A percentile compares a stretch with the other conserved stretches of the same genome.
These are phyloP conservation scores for Myzus persicae DNA, from an alignment of 1,140 invertebrate genomes.

Conservation along the genomic window DNA sequence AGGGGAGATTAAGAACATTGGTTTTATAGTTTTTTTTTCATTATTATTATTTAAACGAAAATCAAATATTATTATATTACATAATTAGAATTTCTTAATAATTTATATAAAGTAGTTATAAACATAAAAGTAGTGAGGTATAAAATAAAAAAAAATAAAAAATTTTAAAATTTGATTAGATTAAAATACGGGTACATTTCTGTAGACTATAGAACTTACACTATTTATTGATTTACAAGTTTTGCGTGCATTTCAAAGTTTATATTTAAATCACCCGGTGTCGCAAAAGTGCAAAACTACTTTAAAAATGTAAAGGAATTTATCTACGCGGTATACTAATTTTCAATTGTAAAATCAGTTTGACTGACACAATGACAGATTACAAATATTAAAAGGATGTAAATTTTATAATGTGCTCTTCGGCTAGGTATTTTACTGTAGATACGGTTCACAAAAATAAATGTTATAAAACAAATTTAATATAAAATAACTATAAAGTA, in stretches of 20 bases:
- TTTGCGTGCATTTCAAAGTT: background rate
- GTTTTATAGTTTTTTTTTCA: too few species aligned
- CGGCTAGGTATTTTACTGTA: background rate
- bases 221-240: background rate
- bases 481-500: background rate
- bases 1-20: too few species aligned
- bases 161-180: background rate
- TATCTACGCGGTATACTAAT: background rate
- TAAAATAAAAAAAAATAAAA: background rate
- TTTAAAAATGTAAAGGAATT: background rate
- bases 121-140: too few species aligned
- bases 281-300: background rate
- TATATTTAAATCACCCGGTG: background rate
- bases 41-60: too few species aligned
- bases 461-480: background rate
- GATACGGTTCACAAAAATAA: background rate
- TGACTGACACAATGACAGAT: background rate
- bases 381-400: background rate
- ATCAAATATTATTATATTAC: too few species aligned
- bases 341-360: slow-evolving; percentile 2
- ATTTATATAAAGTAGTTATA: too few species aligned
- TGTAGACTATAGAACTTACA: background rate
- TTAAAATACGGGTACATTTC: background rate
- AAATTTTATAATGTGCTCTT: background rate
- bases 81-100: too few species aligned